Percentiles rank a stretch among this genome's conserved stretches.
Conservation (phyloP, 2,888 invertebrate species). For the Pseudeuparius sepicola region DNA sequence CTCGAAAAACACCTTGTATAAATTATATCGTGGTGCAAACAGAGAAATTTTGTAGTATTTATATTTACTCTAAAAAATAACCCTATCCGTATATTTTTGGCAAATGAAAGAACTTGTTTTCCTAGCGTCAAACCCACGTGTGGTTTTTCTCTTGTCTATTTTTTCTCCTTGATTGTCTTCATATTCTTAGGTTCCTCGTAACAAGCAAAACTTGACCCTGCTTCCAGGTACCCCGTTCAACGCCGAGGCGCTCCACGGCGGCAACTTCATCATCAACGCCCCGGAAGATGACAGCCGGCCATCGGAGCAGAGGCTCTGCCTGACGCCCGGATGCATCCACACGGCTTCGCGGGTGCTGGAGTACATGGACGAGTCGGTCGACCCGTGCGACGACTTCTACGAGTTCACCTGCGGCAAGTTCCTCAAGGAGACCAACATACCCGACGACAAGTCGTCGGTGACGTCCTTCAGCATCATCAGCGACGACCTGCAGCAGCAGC, state of each 20-base stretch:
- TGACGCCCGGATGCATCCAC: slow-evolving; percentile 68
- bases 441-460: slow-evolving; percentile 72
- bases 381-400: slow-evolving; percentile 78
- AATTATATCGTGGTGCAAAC: too few species aligned
- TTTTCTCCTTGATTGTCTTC: too few species aligned
- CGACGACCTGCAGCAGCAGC: slow-evolving; percentile 64
- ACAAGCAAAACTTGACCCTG: too few species aligned
- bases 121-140: too few species aligned
- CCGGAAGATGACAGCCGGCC: slow-evolving; percentile 20
- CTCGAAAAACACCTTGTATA: too few species aligned
- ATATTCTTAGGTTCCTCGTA: too few species aligned
- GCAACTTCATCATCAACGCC: slow-evolving; percentile 24
- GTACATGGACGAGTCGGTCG: slow-evolving; percentile 59
- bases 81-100: too few species aligned
- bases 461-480: slow-evolving; percentile 68
- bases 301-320: slow-evolving; percentile 47
- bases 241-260: slow-evolving; percentile 31
- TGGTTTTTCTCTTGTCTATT: too few species aligned
- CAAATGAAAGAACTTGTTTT: too few species aligned
- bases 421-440: slow-evolving; percentile 59
- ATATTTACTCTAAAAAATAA: too few species aligned
- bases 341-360: slow-evolving; percentile 64
- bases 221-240: slow-evolving; percentile 29
- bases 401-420: slow-evolving; percentile 71
- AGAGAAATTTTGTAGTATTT: too few species aligned